These are phyloP conservation scores for Fulica atra DNA, from an alignment of 2,113 vertebrate genomes.

Conservation along the genomic window DNA sequence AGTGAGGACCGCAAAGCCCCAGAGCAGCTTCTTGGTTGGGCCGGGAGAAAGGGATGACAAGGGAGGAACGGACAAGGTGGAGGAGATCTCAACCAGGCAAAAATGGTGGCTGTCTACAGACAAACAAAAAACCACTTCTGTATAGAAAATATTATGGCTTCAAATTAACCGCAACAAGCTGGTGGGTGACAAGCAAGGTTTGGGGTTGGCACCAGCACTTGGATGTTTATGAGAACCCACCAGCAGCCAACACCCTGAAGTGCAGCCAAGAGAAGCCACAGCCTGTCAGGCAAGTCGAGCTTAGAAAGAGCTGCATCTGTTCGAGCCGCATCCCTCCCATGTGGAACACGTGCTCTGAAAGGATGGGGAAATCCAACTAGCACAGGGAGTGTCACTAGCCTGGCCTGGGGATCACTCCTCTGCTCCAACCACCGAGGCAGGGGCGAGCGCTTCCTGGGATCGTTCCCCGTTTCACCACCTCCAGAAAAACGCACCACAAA, in stretches of 20 bases:
- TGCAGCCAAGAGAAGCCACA: slow-evolving; percentile 7
- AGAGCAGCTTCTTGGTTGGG: background rate
- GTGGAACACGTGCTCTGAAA: background rate
- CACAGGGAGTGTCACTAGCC: background rate
- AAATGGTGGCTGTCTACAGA: background rate
- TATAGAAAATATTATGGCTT: slow-evolving; percentile 54
- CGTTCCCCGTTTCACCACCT: background rate
- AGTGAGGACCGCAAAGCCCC: background rate
- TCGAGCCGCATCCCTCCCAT: background rate
- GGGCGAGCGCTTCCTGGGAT: background rate
- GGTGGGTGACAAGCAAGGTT: background rate
- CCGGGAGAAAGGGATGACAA: background rate
- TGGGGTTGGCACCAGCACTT: background rate
- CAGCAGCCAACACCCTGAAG: background rate
- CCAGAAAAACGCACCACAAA: background rate
- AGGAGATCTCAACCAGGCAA: background rate
- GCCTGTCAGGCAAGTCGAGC: background rate
- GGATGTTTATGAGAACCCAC: background rate
- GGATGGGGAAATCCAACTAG: background rate
- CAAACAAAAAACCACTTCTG: background rate
- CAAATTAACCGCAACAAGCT: slow-evolving; percentile 17
- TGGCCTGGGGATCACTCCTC: slow-evolving; percentile 7
- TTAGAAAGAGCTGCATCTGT: background rate
- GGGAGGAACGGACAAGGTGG: background rate
- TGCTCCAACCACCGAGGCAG: slow-evolving; percentile 20